Evolutionary conservation across 2,113 vertebrate genomes (phyloP), one percentile per base, ranked within the genome.

Genomic region (Phalacrocorax aristotelis): DNA sequence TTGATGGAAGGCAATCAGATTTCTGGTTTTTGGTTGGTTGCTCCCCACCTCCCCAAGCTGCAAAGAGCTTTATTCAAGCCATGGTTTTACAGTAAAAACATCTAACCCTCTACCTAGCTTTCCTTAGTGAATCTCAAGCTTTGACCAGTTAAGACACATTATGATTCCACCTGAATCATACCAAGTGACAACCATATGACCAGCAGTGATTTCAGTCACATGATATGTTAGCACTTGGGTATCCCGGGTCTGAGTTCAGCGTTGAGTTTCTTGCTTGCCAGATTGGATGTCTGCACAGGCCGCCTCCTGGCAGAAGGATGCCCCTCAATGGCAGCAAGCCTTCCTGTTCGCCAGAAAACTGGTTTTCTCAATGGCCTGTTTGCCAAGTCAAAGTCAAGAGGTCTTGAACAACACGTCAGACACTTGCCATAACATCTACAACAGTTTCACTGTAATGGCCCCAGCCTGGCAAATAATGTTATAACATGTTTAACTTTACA

Each of bases 1-100:
- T 1, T 60, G 52, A 49, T 44, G 26, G 32, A 70, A 60, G 9
- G 34, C 9, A 29, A 30, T 0, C 2, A 0, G 3, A 20, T 12
- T 54, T 66, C 23, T 48, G 22, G 0, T 19, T 34, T 15, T 29
- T 13, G 6, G 49, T 21, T 42, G 34, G 29, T 58, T 48, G 25
- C 25, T 46, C 7, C 23, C 34, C 10, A 26, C 12, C 40, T n/a
- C 36, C 15, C 51, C 19, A 34, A 13, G 30, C 11, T 38, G 27
- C 19, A 70, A 61, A 80, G 44, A 80, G 46, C 62, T 94, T 75
- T 78, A 60, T 36, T 58, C 25, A 58, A 69, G 69, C 23, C 27
- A 72, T 4, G 2, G 13, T 61, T 49, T 38, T 54, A 52, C 30
- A 46, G 25, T n/a, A 23, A 75, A 58, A 66, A 32, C 27, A 49